phyloP scores from a whole-genome alignment of 2,888 invertebrate genomes.

The Ethmia dodecea region DNA sequence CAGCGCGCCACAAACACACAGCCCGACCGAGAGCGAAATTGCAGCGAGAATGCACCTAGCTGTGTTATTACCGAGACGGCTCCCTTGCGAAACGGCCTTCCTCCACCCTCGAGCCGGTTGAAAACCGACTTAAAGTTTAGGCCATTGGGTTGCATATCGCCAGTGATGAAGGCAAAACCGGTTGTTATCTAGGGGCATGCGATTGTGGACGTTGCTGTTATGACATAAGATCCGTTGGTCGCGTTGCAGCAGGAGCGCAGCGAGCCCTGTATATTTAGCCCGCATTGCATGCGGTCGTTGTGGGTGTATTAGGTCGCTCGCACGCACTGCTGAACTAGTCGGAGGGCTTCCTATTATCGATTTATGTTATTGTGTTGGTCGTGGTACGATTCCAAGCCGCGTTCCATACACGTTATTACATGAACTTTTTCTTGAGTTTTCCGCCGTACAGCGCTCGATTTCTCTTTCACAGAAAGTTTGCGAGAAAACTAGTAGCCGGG shows the following conservation, averaged over 20 bases:
- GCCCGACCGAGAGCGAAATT: conserved; percentile 78
- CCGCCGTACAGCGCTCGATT: conserved; percentile 41
- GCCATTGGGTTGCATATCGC: conserved; percentile 38
- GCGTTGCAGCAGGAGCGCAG: conserved; percentile 43
- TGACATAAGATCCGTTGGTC: conserved; percentile 61
- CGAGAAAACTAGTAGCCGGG: conserved; percentile 47
- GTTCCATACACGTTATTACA: conserved; percentile 44
- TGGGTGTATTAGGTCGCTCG: conserved; percentile 75
- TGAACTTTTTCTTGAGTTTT: conserved; percentile 48
- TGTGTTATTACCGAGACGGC: conserved; percentile 66
- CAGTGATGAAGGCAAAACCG: conserved; percentile 40
- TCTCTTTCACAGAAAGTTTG: conserved; percentile 57
- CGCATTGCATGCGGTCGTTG: conserved; percentile 67
- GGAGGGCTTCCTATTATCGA: conserved; percentile 76
- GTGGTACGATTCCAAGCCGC: conserved; percentile 36
- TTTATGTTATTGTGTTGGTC: conserved; percentile 65
- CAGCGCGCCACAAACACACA: conserved; percentile 77
- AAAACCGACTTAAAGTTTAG: conserved; percentile 34
- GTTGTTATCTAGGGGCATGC: conserved; percentile 63
- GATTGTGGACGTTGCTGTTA: conserved; percentile 66
- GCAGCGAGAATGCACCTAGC: conserved; percentile 77
- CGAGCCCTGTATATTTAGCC: conserved; percentile 71
- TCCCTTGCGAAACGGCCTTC: conserved; percentile 57
- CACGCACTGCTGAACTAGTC: conserved; percentile 77
- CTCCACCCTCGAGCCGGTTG: conserved; percentile 28